These are phyloP conservation scores for Furnarius figulus DNA, from an alignment of 2,113 vertebrate genomes.

Conservation along the genomic window DNA sequence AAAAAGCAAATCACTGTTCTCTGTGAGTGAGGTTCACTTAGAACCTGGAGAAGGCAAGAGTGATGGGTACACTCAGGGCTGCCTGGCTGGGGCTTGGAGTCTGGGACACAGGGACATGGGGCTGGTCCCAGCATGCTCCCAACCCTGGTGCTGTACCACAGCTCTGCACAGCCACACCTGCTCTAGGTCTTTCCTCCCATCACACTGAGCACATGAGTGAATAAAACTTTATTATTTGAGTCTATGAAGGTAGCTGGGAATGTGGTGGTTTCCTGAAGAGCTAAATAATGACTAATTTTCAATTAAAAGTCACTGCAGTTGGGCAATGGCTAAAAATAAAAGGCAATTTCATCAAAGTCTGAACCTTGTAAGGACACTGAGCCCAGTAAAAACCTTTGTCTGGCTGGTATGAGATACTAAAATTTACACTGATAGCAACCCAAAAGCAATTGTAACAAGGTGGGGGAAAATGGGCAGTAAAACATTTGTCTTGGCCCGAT, in stretches of 20 bases:
- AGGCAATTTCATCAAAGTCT: not conserved
- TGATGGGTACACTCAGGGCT: fast-evolving
- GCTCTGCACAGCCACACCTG: not conserved
- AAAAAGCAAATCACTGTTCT: not conserved
- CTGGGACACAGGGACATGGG: fast-evolving
- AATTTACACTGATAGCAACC: not conserved
- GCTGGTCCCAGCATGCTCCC: fast-evolving
- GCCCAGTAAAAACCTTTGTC: not conserved
- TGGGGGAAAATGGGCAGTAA: not conserved
- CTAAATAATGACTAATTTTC: not conserved
- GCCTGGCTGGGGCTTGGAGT: not conserved
- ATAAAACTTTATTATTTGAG: not conserved
- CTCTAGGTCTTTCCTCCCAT: not conserved
- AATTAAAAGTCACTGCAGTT: not conserved
- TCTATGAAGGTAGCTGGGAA: fast-evolving
- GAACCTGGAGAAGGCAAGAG: not conserved
- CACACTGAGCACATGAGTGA: not conserved
- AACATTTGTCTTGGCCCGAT: not conserved
- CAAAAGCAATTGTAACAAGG: not conserved
- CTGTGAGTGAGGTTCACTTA: not conserved
- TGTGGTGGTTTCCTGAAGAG: not conserved
- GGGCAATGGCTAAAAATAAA: not conserved
- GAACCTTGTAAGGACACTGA: not conserved
- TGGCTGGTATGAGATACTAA: not conserved
- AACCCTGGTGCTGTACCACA: not conserved